Evolutionary conservation across 1,140 invertebrate genomes (phyloP).

Genomic region (Trachymyrmex cornetzi): DNA sequence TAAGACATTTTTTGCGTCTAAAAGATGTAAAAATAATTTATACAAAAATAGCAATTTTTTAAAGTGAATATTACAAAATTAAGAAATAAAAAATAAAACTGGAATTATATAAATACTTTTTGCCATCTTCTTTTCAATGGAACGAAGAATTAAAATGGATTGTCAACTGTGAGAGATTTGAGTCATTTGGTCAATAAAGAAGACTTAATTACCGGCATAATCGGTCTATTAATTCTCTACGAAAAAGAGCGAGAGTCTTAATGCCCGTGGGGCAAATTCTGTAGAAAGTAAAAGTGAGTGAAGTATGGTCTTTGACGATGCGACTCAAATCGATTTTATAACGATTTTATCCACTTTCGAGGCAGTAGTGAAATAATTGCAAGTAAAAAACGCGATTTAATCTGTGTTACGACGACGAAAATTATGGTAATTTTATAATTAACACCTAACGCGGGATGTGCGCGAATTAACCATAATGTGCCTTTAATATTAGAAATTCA

Average conservation of each 20-base stretch:
- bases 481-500: not conserved
- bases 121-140: not conserved
- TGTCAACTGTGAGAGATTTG: not conserved
- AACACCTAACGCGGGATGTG: not conserved
- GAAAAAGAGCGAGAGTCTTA: conserved; percentile 72
- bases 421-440: not conserved
- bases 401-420: not conserved
- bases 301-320: conserved; percentile 67
- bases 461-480: not conserved
- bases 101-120: not conserved
- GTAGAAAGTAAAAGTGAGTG: conserved; percentile 83
- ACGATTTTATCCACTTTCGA: conserved; percentile 40
- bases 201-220: conserved; percentile 47
- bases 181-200: conserved; percentile 20
- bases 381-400: conserved; percentile 22
- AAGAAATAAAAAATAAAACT: not conserved
- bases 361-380: conserved; percentile 39
- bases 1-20: no score
- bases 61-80: not conserved
- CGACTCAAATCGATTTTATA: conserved; percentile 75
- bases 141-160: not conserved
- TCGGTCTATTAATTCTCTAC: conserved; percentile 53
- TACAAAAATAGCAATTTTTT: not conserved
- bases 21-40: not conserved
- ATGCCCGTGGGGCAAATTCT: conserved; percentile 75